Evolutionary conservation across 2,797 vertebrate genomes (phyloP).

Genomic region (Sebastes elongatus): DNA sequence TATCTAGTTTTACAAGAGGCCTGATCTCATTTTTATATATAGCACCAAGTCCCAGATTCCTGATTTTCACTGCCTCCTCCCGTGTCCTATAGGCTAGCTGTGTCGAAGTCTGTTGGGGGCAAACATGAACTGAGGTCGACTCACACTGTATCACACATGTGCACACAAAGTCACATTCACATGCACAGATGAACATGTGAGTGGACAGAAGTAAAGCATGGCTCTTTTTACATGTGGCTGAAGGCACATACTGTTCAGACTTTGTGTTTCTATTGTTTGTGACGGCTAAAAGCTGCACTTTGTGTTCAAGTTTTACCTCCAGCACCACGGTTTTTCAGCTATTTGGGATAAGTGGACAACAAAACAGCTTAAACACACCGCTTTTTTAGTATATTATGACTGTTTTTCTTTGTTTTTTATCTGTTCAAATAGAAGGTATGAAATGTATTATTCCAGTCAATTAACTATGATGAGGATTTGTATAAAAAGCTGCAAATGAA

Average conservation of each 20-base stretch:
- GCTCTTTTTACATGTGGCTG: conserved; percentile 31
- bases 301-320: conserved; percentile 3
- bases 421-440: background rate
- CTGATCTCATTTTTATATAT: conserved; percentile 80
- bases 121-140: conserved; percentile 8
- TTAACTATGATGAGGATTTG: too few relatives aligned
- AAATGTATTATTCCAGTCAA: too few relatives aligned
- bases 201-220: conserved; percentile 8
- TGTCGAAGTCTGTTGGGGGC: conserved; percentile 32
- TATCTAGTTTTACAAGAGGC: conserved; percentile 68
- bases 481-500: background rate
- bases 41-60: conserved; percentile 77
- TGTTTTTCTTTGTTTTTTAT: background rate
- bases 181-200: background rate
- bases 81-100: conserved; percentile 35
- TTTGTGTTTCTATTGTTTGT: conserved; percentile 16
- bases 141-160: background rate
- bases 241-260: conserved; percentile 4
- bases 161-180: background rate
- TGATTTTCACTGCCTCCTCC: conserved; percentile 42
- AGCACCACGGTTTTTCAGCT: background rate
- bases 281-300: conserved; percentile 16
- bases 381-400: background rate
- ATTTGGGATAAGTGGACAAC: background rate
- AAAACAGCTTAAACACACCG: background rate